phyloP scores from a whole-genome alignment of 2,113 vertebrate species.

The Girardinichthys multiradiatus region DNA sequence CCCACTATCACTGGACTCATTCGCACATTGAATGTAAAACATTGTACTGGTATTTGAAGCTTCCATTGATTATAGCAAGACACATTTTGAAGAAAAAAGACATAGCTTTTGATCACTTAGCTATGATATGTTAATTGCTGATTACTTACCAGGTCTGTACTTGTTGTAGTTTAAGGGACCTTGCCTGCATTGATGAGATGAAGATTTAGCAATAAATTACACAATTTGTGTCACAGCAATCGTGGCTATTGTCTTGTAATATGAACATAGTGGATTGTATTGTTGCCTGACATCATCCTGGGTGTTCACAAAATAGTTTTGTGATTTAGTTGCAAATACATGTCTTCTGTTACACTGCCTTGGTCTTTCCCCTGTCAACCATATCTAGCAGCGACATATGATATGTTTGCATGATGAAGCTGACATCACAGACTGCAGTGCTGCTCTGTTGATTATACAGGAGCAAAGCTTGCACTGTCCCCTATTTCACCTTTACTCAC shows the following conservation, averaged over 20 bases:
- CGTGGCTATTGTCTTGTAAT: not conserved
- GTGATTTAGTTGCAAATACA: not conserved
- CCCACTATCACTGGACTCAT: conserved; percentile 63
- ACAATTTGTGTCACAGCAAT: not conserved
- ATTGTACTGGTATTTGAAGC: conserved; percentile 40
- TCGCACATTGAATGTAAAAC: conserved; percentile 43
- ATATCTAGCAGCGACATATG: not conserved
- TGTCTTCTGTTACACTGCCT: not conserved
- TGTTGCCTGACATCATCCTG: not conserved
- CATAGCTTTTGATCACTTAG: conserved; percentile 13
- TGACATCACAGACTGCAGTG: not conserved
- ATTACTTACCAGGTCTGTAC: no score
- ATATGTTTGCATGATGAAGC: not conserved
- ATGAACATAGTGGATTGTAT: not conserved
- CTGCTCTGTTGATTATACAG: not conserved
- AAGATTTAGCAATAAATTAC: not conserved
- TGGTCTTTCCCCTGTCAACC: not conserved
- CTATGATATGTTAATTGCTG: not conserved
- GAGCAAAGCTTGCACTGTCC: not conserved
- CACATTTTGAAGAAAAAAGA: conserved; percentile 14
- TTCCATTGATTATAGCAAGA: conserved; percentile 28
- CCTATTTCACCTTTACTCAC: not conserved
- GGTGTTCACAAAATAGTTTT: not conserved
- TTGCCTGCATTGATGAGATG: not conserved
- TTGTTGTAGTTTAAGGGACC: not conserved